Evolutionary conservation across 2,797 vertebrate genomes (phyloP).

Genomic region (Hypotaenidia philippensis): DNA sequence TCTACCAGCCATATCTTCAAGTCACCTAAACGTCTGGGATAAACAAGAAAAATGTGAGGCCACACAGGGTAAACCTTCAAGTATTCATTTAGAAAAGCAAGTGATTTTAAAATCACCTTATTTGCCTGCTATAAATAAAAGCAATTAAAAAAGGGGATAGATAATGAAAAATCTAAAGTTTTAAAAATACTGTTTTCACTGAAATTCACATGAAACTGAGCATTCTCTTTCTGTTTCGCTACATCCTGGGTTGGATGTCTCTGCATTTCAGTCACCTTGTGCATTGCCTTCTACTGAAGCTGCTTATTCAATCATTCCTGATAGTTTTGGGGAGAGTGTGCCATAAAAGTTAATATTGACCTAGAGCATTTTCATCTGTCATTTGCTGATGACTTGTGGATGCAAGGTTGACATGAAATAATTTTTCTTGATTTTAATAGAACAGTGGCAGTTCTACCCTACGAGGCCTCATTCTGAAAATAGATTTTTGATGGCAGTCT

Average conservation of each 20-base stretch:
- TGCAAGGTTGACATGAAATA: not conserved
- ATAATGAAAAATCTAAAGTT: not conserved
- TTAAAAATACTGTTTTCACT: not conserved
- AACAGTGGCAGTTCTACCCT: not conserved
- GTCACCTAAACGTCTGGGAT: not conserved
- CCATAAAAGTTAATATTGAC: not conserved
- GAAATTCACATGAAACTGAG: not conserved
- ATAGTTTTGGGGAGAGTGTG: not conserved
- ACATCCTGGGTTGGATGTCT: not conserved
- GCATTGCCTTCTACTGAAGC: not conserved
- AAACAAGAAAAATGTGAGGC: not conserved
- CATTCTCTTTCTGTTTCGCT: not conserved
- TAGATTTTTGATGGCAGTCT: not conserved
- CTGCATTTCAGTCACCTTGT: not conserved
- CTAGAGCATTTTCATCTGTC: not conserved
- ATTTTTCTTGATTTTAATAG: slow-evolving; percentile 4
- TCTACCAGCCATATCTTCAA: not conserved
- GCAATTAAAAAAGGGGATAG: not conserved
- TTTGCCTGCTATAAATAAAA: not conserved
- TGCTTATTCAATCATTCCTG: not conserved
- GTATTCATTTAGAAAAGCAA: not conserved
- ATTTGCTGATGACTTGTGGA: not conserved
- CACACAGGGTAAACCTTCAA: not conserved
- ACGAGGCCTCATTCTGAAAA: not conserved
- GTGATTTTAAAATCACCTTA: not conserved